Percentiles rank a stretch among this genome's conserved stretches.
Conservation (phyloP, 2,113 vertebrate genomes). For the Tragelaphus imberbis region DNA sequence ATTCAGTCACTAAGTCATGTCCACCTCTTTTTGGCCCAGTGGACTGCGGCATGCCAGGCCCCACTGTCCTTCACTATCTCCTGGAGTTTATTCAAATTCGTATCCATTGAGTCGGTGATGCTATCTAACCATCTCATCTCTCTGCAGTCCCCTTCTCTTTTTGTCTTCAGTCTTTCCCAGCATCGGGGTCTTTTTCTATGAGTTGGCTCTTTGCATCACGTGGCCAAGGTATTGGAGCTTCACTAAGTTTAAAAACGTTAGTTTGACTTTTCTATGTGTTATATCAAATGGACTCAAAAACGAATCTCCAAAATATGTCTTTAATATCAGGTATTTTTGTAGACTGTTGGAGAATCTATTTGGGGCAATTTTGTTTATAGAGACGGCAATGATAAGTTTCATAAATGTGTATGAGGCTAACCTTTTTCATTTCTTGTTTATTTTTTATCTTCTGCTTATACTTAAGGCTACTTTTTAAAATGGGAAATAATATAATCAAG, state of each 20-base stretch:
- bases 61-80: neutral
- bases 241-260: neutral
- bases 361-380: neutral
- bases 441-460: neutral
- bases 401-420: neutral
- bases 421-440: neutral
- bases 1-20: neutral
- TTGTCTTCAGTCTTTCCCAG: neutral
- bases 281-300: neutral
- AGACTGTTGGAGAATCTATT: neutral
- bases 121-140: neutral
- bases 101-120: neutral
- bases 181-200: neutral
- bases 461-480: neutral
- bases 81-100: neutral
- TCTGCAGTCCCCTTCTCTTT: neutral
- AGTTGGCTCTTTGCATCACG: neutral
- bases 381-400: neutral
- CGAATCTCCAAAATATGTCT: neutral
- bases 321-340: neutral
- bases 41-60: neutral
- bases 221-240: neutral
- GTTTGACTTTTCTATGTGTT: neutral
- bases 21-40: neutral
- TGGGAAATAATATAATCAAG: neutral